Evolutionary conservation across 2,888 invertebrate species (phyloP).

Genomic region (Seira ritae): DNA sequence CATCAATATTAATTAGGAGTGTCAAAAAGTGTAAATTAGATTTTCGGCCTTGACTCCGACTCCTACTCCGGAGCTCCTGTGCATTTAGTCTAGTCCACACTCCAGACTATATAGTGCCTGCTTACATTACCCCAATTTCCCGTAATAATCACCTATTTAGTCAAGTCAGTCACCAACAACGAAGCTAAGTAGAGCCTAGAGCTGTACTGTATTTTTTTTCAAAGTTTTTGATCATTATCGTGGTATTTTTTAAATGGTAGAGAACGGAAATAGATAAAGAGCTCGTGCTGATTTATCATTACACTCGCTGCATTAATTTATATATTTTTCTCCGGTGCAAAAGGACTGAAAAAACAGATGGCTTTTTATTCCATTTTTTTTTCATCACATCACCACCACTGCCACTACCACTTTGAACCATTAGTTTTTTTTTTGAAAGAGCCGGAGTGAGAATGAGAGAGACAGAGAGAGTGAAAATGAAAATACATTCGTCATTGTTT

Average conservation of each 20-base stretch:
- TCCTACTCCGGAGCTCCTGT: conserved; percentile 7
- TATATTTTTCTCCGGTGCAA: background rate
- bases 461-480: background rate
- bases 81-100: too few relatives aligned
- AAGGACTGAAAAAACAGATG: conserved; percentile 20
- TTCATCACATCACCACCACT: background rate
- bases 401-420: background rate
- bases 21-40: conserved; percentile 66
- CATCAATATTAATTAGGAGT: conserved; percentile 61
- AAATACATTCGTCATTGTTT: conserved; percentile 23
- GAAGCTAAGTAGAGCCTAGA: background rate
- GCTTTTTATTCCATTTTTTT: conserved; percentile 1
- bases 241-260: conserved; percentile 7
- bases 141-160: too few relatives aligned
- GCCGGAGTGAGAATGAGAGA: too few relatives aligned
- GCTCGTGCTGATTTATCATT: conserved; percentile 15
- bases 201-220: background rate
- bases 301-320: background rate
- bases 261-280: conserved; percentile 21
- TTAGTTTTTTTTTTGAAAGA: too few relatives aligned
- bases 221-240: conserved; percentile 13
- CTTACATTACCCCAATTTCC: background rate
- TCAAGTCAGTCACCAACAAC: background rate
- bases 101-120: background rate
- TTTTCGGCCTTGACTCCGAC: conserved; percentile 56